These are phyloP conservation scores for Sinodicranocentrus sp. DNA, from an alignment of 2,888 invertebrate genomes.

Conservation along the genomic window DNA sequence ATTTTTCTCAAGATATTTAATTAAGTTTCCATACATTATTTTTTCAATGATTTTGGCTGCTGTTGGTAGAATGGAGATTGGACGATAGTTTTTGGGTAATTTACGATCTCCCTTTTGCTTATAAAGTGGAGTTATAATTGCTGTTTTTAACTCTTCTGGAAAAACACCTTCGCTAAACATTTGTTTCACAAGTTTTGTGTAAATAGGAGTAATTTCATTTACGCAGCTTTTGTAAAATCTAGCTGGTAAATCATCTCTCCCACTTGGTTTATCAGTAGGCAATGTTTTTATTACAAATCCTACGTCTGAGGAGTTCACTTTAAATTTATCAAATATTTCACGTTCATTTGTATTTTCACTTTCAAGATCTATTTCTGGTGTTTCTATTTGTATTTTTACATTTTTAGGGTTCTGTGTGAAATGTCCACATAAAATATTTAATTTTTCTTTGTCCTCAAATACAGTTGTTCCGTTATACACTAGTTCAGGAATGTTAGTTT, in stretches of 20 bases:
- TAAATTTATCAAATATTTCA: no score
- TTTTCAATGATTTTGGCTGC: constrained; percentile 29
- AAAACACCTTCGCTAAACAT: not conserved
- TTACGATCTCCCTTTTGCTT: no score
- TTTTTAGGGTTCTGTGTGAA: constrained; percentile 32
- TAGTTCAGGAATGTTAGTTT: not conserved
- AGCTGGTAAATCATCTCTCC: constrained; percentile 20
- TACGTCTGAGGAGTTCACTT: not conserved
- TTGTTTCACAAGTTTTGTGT: constrained; percentile 9
- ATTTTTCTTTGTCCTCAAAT: constrained; percentile 11
- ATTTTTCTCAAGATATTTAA: constrained; percentile 1
- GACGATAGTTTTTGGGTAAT: constrained; percentile 41
- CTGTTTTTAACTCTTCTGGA: constrained; percentile 14
- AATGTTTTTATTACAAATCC: constrained; percentile 3
- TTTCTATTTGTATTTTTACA: no score
- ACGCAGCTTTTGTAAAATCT: constrained; percentile 29
- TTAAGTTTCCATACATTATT: not conserved
- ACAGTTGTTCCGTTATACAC: not conserved
- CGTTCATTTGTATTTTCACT: no score
- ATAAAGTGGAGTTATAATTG: constrained; percentile 27
- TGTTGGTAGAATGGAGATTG: constrained; percentile 15
- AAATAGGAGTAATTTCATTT: not conserved
- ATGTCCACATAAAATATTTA: constrained; percentile 3
- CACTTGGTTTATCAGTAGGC: constrained; percentile 27
- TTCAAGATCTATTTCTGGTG: no score